Conservation (phyloP, 2,888 invertebrate genomes). For the Ennomos fuscantarius region DNA sequence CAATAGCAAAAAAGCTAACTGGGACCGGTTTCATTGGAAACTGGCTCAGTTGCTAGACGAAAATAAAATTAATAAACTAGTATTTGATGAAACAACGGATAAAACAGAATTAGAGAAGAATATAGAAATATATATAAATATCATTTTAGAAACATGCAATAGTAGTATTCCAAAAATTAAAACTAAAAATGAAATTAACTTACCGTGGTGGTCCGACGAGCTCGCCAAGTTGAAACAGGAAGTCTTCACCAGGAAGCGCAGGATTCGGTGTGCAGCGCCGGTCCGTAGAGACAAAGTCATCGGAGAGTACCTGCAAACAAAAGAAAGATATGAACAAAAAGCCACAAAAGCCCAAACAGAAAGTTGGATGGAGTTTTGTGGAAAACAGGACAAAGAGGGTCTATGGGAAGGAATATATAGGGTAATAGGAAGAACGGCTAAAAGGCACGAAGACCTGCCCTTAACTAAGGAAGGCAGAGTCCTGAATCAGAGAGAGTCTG, state of each 20-base stretch:
- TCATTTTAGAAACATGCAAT: constrained; percentile 20
- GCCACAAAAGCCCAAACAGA: not conserved
- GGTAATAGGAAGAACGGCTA: not conserved
- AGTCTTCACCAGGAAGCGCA: not conserved
- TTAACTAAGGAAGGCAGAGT: not conserved
- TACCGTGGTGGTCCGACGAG: not conserved
- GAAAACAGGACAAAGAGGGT: not conserved
- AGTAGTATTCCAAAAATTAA: constrained; percentile 18
- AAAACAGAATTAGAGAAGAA: constrained; percentile 1
- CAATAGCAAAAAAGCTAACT: constrained; percentile 38
- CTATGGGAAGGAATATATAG: not conserved
- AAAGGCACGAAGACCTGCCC: constrained; percentile 1
- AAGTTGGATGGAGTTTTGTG: constrained; percentile 2
- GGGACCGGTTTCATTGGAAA: constrained; percentile 35
- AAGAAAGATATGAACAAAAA: not conserved
- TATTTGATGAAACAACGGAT: not conserved
- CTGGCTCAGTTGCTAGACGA: constrained; percentile 6
- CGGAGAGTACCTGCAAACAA: not conserved
- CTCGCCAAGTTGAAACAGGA: not conserved
- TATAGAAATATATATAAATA: constrained; percentile 6
- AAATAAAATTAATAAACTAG: constrained; percentile 2
- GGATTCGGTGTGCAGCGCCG: constrained; percentile 1
- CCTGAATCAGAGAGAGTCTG: not conserved
- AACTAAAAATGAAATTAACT: not conserved
- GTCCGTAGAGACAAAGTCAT: not conserved